These are phyloP conservation scores for Anarrhichthys ocellatus DNA, from an alignment of 2,113 vertebrate species.

Conservation along the genomic window DNA sequence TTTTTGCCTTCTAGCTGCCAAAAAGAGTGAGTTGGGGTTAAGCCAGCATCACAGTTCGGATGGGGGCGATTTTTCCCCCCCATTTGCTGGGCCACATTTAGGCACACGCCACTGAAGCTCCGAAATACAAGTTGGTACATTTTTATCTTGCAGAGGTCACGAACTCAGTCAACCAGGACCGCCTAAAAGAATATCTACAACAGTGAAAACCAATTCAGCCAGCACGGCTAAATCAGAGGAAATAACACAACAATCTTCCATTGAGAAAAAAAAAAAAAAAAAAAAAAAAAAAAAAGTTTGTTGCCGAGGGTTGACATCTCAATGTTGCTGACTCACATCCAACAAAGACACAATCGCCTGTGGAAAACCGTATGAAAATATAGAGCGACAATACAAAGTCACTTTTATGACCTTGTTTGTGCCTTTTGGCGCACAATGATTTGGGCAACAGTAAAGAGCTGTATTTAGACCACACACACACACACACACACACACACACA, in stretches of 20 bases:
- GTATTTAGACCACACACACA: constrained; percentile 61
- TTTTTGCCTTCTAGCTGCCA: constrained; percentile 31
- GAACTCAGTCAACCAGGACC: background rate
- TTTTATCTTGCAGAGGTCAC: background rate
- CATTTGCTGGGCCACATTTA: background rate
- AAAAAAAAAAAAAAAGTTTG: background rate
- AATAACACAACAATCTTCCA: background rate
- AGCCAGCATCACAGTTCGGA: constrained; percentile 33
- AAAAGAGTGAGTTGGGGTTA: constrained; percentile 34
- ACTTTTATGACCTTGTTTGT: constrained; percentile 72
- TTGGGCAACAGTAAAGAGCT: constrained; percentile 63
- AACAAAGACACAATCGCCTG: constrained; percentile 53
- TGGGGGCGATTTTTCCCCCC: constrained; percentile 16
- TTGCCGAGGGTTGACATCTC: constrained; percentile 30
- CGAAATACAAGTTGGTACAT: background rate
- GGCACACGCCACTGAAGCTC: background rate
- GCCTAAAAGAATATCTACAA: background rate
- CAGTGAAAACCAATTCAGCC: background rate
- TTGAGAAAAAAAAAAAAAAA: background rate
- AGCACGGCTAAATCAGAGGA: background rate
- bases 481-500: constrained; percentile 22
- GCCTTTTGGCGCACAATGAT: constrained; percentile 60
- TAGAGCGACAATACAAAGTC: constrained; percentile 60
- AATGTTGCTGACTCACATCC: constrained; percentile 55
- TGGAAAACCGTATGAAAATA: constrained; percentile 50